Base-by-base conservation (phyloP, 23 tunicate genomes). In the Clavelina lepadiformis region DNA sequence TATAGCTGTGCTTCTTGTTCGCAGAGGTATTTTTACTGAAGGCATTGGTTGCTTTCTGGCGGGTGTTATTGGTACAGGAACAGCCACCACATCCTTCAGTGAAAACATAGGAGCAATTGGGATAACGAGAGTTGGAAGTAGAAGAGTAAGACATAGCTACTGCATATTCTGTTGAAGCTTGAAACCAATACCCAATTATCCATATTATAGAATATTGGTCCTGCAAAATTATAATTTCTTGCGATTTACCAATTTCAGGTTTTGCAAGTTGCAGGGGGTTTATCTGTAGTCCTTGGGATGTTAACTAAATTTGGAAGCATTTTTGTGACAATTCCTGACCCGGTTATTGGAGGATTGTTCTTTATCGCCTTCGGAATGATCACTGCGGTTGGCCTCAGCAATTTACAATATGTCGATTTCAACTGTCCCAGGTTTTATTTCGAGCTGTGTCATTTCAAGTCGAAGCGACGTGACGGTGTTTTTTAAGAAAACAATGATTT, bases 311-410 rank as follows among this genome's bases (percentile, higher is more conserved):
- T 92, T 44, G 86, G 92, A 28, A 85, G 98, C 36, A 36, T 84
- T 35, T 67, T 92, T 53, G 98, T 92, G 20, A 65, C 83, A 5
- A 82, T 92, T 36, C 98, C 98, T 27, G 82, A 92, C 51, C 93
- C 98, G 29, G 93, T 92, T 7, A 61, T 83, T 20, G 98, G 98
- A 5, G 98, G 98, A 35, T 34, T 92, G 50, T 84, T 82, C 31
- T 74, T 69, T 22, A 93, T 84, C 3, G 75, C 78, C 82, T 92
- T 92, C 33, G 98, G 93, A 28, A 78, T 92, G 93, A 78, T 92
- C 6, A 50, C 82, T 13, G 77, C 93, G 13, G 93, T 92, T 27
- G 98, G 98, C 0, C 23, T 92, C 8, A 57, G 86, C 35, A 92
- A 84, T 51, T 51, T 92, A 34, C 91, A 84, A 36, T 69, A 71